A percentile compares a stretch with the other conserved stretches of the same genome.
These are phyloP conservation scores for Pangasius macronema DNA, from an alignment of 2,797 vertebrate species.

Conservation along the genomic window DNA sequence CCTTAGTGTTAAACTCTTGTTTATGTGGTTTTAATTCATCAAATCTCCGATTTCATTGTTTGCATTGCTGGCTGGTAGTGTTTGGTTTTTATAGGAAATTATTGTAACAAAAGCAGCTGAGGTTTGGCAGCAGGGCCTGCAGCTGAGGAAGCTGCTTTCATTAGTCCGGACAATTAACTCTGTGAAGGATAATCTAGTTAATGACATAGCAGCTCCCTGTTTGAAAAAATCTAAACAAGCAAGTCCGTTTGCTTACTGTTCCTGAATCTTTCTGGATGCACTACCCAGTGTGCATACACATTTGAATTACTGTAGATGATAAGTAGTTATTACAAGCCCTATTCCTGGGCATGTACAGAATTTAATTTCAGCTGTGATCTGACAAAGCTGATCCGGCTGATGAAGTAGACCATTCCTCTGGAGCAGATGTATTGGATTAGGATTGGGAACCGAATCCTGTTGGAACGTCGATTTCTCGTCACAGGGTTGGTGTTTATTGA, in stretches of 20 bases:
- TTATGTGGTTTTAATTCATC: conserved; percentile 9
- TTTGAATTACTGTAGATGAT: neutral
- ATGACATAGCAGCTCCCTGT: conserved; percentile 57
- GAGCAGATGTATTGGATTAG: neutral
- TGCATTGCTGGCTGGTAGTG: neutral
- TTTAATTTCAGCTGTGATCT: neutral
- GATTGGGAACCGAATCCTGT: neutral
- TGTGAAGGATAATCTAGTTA: conserved; percentile 53
- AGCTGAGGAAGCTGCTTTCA: conserved; percentile 39
- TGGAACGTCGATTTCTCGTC: neutral
- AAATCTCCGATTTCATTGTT: neutral
- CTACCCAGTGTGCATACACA: neutral
- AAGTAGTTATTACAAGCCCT: neutral
- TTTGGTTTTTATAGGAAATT: neutral
- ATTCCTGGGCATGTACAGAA: neutral
- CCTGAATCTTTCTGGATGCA: neutral
- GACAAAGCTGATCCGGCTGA: neutral
- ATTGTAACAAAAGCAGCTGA: conserved; percentile 29
- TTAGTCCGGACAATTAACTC: conserved; percentile 60
- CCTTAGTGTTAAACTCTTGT: neutral
- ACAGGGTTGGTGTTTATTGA: neutral
- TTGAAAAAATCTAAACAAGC: neutral
- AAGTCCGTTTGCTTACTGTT: conserved; percentile 3
- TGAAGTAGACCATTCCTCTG: neutral
- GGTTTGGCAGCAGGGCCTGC: conserved; percentile 27